Percentiles rank a stretch among this genome's conserved stretches.
Evolutionary conservation across 2,888 invertebrate genomes (phyloP).

Genomic region (Metopia argyrocephala): DNA sequence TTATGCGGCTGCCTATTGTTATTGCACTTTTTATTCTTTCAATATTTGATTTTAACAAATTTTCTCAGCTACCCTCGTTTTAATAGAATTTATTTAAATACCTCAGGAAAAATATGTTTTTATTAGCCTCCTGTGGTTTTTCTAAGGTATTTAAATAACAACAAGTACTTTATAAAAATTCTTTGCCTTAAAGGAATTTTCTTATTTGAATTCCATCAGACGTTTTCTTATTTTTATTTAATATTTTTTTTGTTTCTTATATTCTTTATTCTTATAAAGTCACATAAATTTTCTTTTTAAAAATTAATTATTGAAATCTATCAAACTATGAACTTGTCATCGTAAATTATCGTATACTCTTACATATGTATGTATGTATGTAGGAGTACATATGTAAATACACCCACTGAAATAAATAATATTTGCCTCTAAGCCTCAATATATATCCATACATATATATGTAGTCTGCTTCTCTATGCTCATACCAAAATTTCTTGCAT

Average conservation of each 20-base stretch:
- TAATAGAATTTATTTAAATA: too few relatives aligned
- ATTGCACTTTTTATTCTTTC: too few relatives aligned
- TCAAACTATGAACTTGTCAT: slow-evolving; percentile 54
- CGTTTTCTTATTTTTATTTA: too few relatives aligned
- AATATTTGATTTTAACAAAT: too few relatives aligned
- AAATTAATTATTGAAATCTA: slow-evolving; percentile 55
- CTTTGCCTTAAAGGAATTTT: neutral
- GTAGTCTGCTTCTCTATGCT: slow-evolving; percentile 4
- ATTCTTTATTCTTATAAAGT: slow-evolving; percentile 5
- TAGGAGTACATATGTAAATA: neutral
- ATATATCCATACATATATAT: too few relatives aligned
- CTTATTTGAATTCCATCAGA: neutral
- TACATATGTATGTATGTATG: neutral
- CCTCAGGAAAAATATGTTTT: neutral
- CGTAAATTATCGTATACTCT: slow-evolving; percentile 54
- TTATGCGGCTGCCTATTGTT: too few relatives aligned
- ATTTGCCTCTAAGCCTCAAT: neutral
- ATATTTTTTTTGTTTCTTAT: neutral
- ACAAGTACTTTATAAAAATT: neutral
- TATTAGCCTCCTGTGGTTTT: neutral
- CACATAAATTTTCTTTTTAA: slow-evolving; percentile 37
- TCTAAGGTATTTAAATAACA: neutral
- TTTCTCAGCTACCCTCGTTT: too few relatives aligned
- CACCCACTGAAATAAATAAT: slow-evolving; percentile 42
- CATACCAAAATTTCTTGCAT: neutral